Evolutionary conservation across 2,888 invertebrate species (phyloP), one percentile per base, ranked within the genome.

Genomic region (Ligdia adustata): DNA sequence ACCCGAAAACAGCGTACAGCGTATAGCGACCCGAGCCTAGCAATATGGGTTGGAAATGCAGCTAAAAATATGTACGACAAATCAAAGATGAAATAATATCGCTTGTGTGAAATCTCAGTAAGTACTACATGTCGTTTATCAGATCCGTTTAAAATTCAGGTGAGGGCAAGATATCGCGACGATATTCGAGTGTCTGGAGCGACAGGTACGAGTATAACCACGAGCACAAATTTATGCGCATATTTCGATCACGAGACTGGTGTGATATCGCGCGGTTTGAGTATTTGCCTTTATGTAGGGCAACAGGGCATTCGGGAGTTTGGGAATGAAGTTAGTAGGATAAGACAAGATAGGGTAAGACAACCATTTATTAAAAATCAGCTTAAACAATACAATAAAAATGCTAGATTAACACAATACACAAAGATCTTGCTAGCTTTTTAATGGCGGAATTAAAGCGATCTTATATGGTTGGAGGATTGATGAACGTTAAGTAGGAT

Each of bases 141-240:
- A 35, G 43, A 43, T 35, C 34, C 13, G 18, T 38, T 44, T 38
- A 32, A 37, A 44, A 44, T 44, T 38, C 31, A 13, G 18, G 5
- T 29, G 9, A 13, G 26, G 37, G 9, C n/a, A 7, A 12, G n/a
- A 26, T 34, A 29, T 13, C 37, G 40, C 44, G 39, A 33, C 18
- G 37, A 41, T 31, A 37, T 45, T 46, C 33, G 32, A 26, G 15
- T 41, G 24, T 26, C 18, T 4, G 1, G 4, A 18, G 4, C 22
- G 22, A 22, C 22, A 22, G 22, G 7, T n/a, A 29, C 20, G 20
- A 33, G 37, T 6, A 22, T 34, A n/a, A 7, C 4, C 18, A 31
- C 15, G 7, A 4, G 4, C 12, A 4, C 9, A 13, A 51, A 51
- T 51, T 33, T 54, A 51, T 51, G 47, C 34, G 33, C 38, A 51